These are phyloP conservation scores for Cladopsammia gracilis DNA, from an alignment of 64 coral and sea anemone species.

Conservation along the genomic window DNA sequence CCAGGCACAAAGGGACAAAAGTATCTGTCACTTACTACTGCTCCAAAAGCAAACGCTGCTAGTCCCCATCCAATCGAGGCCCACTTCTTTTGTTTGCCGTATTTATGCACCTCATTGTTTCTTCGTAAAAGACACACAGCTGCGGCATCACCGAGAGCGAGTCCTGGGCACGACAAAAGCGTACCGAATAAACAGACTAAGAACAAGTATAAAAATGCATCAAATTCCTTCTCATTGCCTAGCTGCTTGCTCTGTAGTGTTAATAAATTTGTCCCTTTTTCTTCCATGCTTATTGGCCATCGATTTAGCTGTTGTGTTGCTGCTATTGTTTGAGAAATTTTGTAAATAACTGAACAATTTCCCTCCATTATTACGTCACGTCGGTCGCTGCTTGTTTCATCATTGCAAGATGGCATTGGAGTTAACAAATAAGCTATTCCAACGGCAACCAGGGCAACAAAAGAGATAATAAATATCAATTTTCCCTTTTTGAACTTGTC, in stretches of 20 bases:
- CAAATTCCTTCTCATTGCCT: background rate
- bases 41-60: constrained; percentile 56
- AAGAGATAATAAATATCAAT: constrained; percentile 59
- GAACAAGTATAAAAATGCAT: constrained; percentile 43
- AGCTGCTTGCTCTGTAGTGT: background rate
- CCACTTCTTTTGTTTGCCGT: constrained; percentile 73
- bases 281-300: constrained; percentile 11
- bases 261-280: background rate
- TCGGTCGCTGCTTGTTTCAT: background rate
- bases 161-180: constrained; percentile 70
- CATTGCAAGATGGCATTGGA: constrained; percentile 3
- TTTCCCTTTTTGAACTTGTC: constrained; percentile 67
- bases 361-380: background rate
- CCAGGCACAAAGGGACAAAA: constrained; percentile 47
- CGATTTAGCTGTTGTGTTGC: background rate
- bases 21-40: constrained; percentile 62
- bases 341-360: background rate
- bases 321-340: constrained; percentile 14
- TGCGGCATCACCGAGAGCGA: constrained; percentile 71
- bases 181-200: constrained; percentile 69
- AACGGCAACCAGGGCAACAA: constrained; percentile 32
- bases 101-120: constrained; percentile 70
- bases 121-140: constrained; percentile 38
- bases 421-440: constrained; percentile 48
- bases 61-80: constrained; percentile 81